Percentiles rank a stretch among this genome's conserved stretches.
Conservation (phyloP, 1,140 invertebrate species). For the Cephus cinctus region DNA sequence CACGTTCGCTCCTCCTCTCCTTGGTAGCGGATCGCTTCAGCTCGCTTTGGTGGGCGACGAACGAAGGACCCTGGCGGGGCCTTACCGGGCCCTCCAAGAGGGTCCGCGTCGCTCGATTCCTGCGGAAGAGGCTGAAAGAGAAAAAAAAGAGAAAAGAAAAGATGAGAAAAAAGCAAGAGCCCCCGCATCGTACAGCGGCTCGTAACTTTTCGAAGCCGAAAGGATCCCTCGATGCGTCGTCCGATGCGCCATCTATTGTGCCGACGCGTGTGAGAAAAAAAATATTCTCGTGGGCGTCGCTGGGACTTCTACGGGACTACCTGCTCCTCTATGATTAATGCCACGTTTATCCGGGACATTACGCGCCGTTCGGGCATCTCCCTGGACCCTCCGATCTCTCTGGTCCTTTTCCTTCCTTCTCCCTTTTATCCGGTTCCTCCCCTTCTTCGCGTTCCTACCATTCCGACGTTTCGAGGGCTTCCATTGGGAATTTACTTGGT, state of each 20-base stretch:
- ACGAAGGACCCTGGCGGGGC: not conserved
- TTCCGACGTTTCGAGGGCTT: not conserved
- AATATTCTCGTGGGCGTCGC: constrained; percentile 31
- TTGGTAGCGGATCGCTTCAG: too few species aligned
- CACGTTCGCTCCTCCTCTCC: too few species aligned
- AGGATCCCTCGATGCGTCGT: constrained; percentile 4
- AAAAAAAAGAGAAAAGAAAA: constrained; percentile 27
- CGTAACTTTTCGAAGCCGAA: too few species aligned
- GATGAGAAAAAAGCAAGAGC: not conserved
- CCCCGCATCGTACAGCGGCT: not conserved
- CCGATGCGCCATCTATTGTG: too few species aligned
- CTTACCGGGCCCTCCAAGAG: constrained; percentile 3
- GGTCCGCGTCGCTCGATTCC: constrained; percentile 10
- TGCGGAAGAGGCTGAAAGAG: not conserved
- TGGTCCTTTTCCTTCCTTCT: constrained; percentile 1
- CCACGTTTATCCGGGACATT: constrained; percentile 33
- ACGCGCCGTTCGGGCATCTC: too few species aligned
- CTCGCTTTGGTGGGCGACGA: not conserved
- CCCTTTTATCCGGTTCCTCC: not conserved
- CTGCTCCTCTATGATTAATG: constrained; percentile 45
- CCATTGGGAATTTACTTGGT: too few species aligned
- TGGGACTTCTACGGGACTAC: constrained; percentile 25
- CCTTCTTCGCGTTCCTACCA: too few species aligned
- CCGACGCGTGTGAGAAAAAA: constrained; percentile 26
- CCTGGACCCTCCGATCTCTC: too few species aligned